Evolutionary conservation across 2,113 vertebrate genomes (phyloP), one percentile per base, ranked within the genome.

Genomic region (Myiagra hebetior): DNA sequence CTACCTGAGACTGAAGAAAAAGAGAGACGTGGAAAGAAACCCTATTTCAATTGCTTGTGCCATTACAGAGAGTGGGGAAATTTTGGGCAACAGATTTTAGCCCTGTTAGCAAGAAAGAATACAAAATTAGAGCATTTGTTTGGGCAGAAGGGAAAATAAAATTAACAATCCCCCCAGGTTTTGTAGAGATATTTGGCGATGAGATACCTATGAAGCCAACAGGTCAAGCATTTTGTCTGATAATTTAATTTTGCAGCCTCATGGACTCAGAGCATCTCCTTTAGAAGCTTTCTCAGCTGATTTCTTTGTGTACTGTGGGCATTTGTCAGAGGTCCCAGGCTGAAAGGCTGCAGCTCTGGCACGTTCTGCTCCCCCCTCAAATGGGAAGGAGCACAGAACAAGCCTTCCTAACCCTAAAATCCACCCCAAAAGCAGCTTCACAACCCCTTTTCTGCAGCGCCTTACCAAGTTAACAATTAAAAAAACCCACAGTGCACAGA

Each of bases 401-500:
- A 84, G 14, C 7, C 37, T 73, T 35, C 37, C 21, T 13, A n/a
- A 49, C 13, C 19, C 14, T 4, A 62, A 91, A 56, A 76, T 19
- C 39, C 59, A 39, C 14, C 65, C 42, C 60, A 77, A 77, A 74
- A 14, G 50, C 53, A 82, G 50, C 27, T 50, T 60, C 27, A 35
- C 2, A 27, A 22, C 3, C 27, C 23, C 24, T 59, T 22, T 44
- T 30, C 13, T 44, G 33, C 0, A 1, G n/a, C 5, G 9, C 4
- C 19, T 72, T 24, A 56, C 18, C 27, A 63, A 70, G 15, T 4
- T 39, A 62, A 74, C 13, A 78, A 10, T 11, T 11, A 50, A 42
- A 68, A 28, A 11, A 86, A 72, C 73, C 62, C 10, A 53, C 1
- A 3, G 28, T 6, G 44, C 76, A 46, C 12, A 46, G 49, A 46